Evolutionary conservation across 2,113 vertebrate genomes (phyloP).

Genomic region (Benitochromis conjunctus): DNA sequence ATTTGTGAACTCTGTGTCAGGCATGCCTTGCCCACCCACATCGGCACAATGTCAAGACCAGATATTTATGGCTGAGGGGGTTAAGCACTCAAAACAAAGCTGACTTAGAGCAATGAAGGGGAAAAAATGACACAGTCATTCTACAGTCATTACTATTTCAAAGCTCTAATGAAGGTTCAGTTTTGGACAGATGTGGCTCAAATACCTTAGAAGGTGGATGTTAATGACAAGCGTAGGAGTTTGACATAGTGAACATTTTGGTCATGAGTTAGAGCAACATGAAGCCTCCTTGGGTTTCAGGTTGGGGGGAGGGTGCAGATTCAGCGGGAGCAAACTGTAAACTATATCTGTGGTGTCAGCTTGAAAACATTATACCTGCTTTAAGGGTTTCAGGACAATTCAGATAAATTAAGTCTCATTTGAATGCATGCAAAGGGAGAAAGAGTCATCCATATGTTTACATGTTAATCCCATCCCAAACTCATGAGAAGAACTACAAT

Average conservation of each 20-base stretch:
- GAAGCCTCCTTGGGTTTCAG: slow-evolving; percentile 55
- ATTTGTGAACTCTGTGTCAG: slow-evolving; percentile 55
- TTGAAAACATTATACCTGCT: neutral
- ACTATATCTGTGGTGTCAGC: slow-evolving; percentile 7
- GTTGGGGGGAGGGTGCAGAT: slow-evolving; percentile 25
- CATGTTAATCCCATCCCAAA: accelerated
- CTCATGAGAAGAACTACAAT: neutral
- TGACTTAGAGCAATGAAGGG: slow-evolving; percentile 20
- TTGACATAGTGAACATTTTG: slow-evolving; percentile 41
- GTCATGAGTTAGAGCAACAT: slow-evolving; percentile 38
- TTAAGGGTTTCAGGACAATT: neutral
- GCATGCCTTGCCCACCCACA: slow-evolving; percentile 58
- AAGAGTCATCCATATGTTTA: neutral
- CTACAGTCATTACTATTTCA: neutral
- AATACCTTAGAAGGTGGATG: neutral
- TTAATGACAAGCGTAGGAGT: slow-evolving; percentile 13
- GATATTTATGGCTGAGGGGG: slow-evolving; percentile 53
- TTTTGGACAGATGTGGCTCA: neutral
- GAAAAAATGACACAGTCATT: neutral
- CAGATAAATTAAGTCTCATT: neutral
- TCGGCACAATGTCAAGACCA: slow-evolving; percentile 39
- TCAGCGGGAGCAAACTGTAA: slow-evolving; percentile 39
- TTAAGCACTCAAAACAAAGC: slow-evolving; percentile 15
- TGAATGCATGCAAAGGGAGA: neutral
- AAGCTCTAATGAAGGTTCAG: neutral